Evolutionary conservation across 2,888 invertebrate species (phyloP).

Genomic region (Notodonta ziczac): DNA sequence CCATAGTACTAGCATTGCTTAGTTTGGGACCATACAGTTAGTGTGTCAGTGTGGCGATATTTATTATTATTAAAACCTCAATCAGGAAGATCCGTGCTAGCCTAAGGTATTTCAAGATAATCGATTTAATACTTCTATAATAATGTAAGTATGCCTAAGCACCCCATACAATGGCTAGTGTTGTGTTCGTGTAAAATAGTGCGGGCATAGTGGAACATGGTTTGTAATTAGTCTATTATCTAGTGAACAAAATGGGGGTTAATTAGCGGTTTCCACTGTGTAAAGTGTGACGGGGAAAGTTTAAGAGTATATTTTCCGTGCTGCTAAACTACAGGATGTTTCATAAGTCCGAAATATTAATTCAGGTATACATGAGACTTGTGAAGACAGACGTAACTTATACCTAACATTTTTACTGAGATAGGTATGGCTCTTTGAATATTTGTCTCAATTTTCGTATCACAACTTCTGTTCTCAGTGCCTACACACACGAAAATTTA

Average conservation of each 20-base stretch:
- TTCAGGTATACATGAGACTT: too few species aligned
- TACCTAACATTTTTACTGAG: too few species aligned
- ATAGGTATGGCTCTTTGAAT: too few species aligned
- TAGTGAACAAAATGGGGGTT: conserved; percentile 17
- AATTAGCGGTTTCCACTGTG: conserved; percentile 15
- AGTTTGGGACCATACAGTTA: too few species aligned
- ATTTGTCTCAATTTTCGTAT: too few species aligned
- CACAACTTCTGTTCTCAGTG: too few species aligned
- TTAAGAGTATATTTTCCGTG: conserved; percentile 1
- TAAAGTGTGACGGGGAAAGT: conserved; percentile 10
- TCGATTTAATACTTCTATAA: conserved; percentile 52
- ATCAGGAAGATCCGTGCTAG: conserved; percentile 22
- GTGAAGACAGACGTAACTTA: too few species aligned
- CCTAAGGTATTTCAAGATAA: conserved; percentile 27
- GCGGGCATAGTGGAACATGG: conserved; percentile 20
- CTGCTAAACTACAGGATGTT: neutral
- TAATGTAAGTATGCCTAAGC: conserved; percentile 42
- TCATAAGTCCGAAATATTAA: too few species aligned
- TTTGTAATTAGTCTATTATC: conserved; percentile 25
- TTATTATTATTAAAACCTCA: too few species aligned
- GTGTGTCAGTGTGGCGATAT: too few species aligned
- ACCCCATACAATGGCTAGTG: conserved; percentile 23
- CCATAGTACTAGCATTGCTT: too few species aligned
- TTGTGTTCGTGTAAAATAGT: conserved; percentile 19
- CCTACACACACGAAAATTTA: too few species aligned